A percentile compares a stretch with the other conserved stretches of the same genome.
Evolutionary conservation across 64 coral and sea anemone genomes (phyloP).

Genomic region (Catalaphyllia jardinei): DNA sequence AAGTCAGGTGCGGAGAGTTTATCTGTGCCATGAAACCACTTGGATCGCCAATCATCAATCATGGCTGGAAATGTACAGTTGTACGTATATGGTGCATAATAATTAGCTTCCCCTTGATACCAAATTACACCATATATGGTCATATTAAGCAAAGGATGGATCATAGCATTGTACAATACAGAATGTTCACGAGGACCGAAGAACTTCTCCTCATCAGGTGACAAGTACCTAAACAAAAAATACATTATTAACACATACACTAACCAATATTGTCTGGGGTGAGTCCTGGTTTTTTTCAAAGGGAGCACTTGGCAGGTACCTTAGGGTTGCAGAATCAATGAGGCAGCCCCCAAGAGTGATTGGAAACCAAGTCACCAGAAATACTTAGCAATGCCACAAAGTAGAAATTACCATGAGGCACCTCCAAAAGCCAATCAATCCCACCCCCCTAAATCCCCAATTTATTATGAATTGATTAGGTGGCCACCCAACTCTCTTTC

Average conservation of each 20-base stretch:
- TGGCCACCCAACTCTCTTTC: no score
- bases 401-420: no score
- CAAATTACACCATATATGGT: slow-evolving; percentile 99
- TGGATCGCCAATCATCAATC: slow-evolving; percentile 97
- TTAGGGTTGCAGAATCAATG: no score
- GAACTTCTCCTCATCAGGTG: background rate
- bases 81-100: slow-evolving; percentile 59
- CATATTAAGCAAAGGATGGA: slow-evolving; percentile 95
- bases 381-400: no score
- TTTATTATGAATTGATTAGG: no score
- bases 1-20: slow-evolving; percentile 71
- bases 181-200: slow-evolving; percentile 41
- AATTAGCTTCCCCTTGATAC: slow-evolving; percentile 96
- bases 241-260: background rate
- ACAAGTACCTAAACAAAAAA: slow-evolving; percentile 15
- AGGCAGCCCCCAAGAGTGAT: no score
- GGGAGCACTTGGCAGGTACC: no score
- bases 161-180: slow-evolving; percentile 92
- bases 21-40: slow-evolving; percentile 82
- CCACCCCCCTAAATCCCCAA: no score
- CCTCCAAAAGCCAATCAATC: no score
- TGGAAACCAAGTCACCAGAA: no score
- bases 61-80: slow-evolving; percentile 98
- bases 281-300: no score
- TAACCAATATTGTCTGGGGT: background rate